Percentiles rank a stretch among this genome's conserved stretches.
Evolutionary conservation across 2,888 invertebrate genomes (phyloP).

Genomic region (Bedellia somnulentella): DNA sequence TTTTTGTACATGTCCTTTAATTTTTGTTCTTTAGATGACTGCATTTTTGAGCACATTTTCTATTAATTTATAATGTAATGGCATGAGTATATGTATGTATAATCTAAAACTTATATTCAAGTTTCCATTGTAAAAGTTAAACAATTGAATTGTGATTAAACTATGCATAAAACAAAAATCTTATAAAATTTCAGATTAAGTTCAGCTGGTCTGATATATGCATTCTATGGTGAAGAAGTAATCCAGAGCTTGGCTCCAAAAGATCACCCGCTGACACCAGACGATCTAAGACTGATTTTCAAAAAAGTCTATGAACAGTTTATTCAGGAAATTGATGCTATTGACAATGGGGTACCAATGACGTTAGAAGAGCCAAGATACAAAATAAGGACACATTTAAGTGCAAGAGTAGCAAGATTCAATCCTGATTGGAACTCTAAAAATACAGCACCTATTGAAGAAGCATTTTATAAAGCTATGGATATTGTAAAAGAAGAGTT

Average conservation of each 20-base stretch:
- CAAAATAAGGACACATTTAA: slow-evolving; percentile 76
- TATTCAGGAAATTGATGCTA: slow-evolving; percentile 92
- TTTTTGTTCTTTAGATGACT: too few species aligned
- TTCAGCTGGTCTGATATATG: slow-evolving; percentile 92
- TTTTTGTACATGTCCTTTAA: too few species aligned
- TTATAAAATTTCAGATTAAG: slow-evolving; percentile 84
- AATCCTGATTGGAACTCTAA: slow-evolving; percentile 84
- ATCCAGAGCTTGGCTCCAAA: slow-evolving; percentile 61
- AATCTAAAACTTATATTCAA: too few species aligned
- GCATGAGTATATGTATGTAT: too few species aligned
- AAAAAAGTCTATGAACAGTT: slow-evolving; percentile 81
- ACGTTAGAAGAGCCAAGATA: slow-evolving; percentile 73
- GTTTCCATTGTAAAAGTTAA: too few species aligned
- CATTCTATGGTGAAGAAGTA: slow-evolving; percentile 84
- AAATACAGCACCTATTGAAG: slow-evolving; percentile 52
- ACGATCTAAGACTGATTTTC: slow-evolving; percentile 61
- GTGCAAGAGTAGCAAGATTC: slow-evolving; percentile 72
- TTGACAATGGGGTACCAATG: slow-evolving; percentile 95
- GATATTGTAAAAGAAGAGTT: slow-evolving; percentile 80
- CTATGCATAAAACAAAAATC: too few species aligned
- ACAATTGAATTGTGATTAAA: too few species aligned
- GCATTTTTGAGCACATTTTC: too few species aligned
- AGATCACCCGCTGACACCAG: slow-evolving; percentile 31
- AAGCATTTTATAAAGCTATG: slow-evolving; percentile 78
- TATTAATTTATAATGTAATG: too few species aligned